A percentile compares a stretch with the other conserved stretches of the same genome.
These are phyloP conservation scores for Etheostoma cragini DNA, from an alignment of 2,113 vertebrate genomes.

Conservation along the genomic window DNA sequence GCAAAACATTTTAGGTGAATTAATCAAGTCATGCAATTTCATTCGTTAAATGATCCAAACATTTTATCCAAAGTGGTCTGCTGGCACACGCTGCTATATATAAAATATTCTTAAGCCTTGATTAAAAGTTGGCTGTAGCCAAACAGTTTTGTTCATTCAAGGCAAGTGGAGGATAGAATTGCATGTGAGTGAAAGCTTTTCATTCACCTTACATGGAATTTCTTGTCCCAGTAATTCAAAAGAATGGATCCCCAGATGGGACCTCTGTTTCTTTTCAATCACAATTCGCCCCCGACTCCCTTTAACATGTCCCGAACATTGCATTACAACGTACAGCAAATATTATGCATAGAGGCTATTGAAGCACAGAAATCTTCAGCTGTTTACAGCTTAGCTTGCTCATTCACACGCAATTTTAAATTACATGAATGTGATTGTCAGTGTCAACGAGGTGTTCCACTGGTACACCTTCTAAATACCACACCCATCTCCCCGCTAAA, in stretches of 20 bases:
- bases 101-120: slow-evolving; percentile 47
- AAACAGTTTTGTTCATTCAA: slow-evolving; percentile 66
- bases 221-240: slow-evolving; percentile 64
- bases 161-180: slow-evolving; percentile 48
- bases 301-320: slow-evolving; percentile 45
- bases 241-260: slow-evolving; percentile 49
- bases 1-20: not conserved
- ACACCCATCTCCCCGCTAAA: slow-evolving; percentile 45
- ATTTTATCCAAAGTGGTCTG: slow-evolving; percentile 59
- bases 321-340: slow-evolving; percentile 61
- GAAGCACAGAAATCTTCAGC: slow-evolving; percentile 59
- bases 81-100: slow-evolving; percentile 56
- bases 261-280: slow-evolving; percentile 52
- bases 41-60: slow-evolving; percentile 35
- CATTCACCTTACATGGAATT: slow-evolving; percentile 51
- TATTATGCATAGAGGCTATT: slow-evolving; percentile 43
- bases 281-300: slow-evolving; percentile 43
- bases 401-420: slow-evolving; percentile 66
- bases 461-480: slow-evolving; percentile 67
- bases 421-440: slow-evolving; percentile 50
- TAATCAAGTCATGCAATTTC: slow-evolving; percentile 9
- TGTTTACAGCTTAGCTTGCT: slow-evolving; percentile 53
- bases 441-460: slow-evolving; percentile 47
- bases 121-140: slow-evolving; percentile 63
- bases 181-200: slow-evolving; percentile 61